Percentiles rank a stretch among this genome's conserved stretches.
These are phyloP conservation scores for Sebastes steindachneri DNA, from an alignment of 2,797 vertebrate genomes.

Conservation along the genomic window DNA sequence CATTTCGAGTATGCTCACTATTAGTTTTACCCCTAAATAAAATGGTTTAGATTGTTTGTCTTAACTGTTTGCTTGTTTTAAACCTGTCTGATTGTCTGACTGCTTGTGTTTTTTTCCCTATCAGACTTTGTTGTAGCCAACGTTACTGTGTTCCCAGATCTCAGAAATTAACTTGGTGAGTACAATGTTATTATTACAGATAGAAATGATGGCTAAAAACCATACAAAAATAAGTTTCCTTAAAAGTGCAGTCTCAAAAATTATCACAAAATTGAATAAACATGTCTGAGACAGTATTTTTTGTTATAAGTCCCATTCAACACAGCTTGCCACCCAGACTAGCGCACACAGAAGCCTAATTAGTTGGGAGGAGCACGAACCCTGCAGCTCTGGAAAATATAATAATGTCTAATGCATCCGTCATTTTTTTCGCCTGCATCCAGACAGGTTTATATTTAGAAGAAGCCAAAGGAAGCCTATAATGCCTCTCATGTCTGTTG, in stretches of 20 bases:
- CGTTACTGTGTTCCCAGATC: not conserved
- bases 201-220: not conserved
- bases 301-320: not conserved
- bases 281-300: not conserved
- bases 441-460: constrained; percentile 37
- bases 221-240: not conserved
- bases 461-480: constrained; percentile 1
- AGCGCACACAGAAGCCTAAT: not conserved
- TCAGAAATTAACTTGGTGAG: not conserved
- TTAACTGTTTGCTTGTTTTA: not conserved
- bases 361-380: constrained; percentile 8
- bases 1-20: not conserved
- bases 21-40: not conserved
- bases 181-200: not conserved
- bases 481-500: not conserved
- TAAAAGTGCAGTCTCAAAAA: not conserved
- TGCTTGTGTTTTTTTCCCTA: not conserved
- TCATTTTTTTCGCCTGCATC: constrained; percentile 2
- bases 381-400: constrained; percentile 37
- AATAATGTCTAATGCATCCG: constrained; percentile 9
- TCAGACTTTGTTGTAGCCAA: not conserved
- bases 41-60: not conserved
- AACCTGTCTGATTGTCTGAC: not conserved
- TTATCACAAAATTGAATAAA: not conserved
- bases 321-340: not conserved